These are phyloP conservation scores for Cynopterus brachyotis DNA, from an alignment of 2,113 vertebrate species.

Conservation along the genomic window DNA sequence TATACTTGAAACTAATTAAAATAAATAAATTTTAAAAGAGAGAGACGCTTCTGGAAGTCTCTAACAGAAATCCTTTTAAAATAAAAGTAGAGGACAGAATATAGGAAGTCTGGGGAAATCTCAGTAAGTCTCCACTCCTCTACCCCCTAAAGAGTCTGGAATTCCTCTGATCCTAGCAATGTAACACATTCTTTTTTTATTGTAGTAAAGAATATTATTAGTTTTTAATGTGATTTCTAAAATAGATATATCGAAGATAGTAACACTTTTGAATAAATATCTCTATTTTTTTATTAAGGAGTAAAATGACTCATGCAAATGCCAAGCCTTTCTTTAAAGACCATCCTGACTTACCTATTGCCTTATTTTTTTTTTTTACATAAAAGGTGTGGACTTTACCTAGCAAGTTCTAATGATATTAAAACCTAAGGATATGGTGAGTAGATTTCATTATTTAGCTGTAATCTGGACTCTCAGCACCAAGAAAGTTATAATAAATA, in stretches of 20 bases:
- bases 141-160: not conserved
- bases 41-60: not conserved
- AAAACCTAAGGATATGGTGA: not conserved
- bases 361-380: not conserved
- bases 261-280: not conserved
- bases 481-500: not conserved
- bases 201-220: not conserved
- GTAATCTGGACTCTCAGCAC: not conserved
- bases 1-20: too few relatives aligned
- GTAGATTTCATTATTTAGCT: not conserved
- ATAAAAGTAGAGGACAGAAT: not conserved
- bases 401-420: not conserved
- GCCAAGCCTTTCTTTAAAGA: not conserved
- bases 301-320: not conserved
- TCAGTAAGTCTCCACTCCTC: not conserved
- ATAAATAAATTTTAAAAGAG: too few relatives aligned
- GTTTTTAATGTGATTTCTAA: not conserved
- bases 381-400: not conserved
- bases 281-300: not conserved
- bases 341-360: not conserved
- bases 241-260: not conserved
- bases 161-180: not conserved
- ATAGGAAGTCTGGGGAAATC: not conserved
- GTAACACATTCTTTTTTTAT: not conserved
- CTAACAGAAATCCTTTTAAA: not conserved